These are phyloP conservation scores for Micoletzkya japonica DNA, from an alignment of 2,888 invertebrate genomes.

Conservation along the genomic window DNA sequence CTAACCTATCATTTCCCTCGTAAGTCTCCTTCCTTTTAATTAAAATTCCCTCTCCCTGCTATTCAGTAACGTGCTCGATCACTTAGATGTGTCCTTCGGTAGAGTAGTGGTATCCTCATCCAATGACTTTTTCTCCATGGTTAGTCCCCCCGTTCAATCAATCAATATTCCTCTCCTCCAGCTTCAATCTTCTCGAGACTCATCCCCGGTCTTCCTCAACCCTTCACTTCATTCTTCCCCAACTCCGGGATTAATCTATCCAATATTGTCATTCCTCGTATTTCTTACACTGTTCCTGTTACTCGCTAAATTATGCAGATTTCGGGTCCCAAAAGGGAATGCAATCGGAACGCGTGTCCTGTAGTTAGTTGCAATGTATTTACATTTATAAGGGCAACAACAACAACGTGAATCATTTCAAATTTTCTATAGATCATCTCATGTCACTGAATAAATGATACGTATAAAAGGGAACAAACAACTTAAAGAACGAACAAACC, in stretches of 20 bases:
- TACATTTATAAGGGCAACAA: not conserved
- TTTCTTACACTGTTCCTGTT: conserved; percentile 17
- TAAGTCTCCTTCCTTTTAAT: not conserved
- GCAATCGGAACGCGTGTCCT: conserved; percentile 18
- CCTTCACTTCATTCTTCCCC: conserved; percentile 10
- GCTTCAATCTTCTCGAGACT: not conserved
- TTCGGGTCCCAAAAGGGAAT: not conserved
- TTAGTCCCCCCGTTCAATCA: no score
- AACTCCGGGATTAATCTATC: conserved; percentile 25
- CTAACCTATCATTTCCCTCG: conserved; percentile 19
- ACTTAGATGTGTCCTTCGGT: conserved; percentile 18
- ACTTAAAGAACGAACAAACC: no score
- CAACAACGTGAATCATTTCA: no score
- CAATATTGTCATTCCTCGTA: conserved; percentile 1
- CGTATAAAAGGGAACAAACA: no score
- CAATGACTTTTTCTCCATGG: no score
- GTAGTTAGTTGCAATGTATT: conserved; percentile 5
- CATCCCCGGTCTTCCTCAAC: conserved; percentile 3
- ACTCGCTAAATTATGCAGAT: conserved; percentile 26
- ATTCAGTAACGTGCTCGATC: conserved; percentile 23
- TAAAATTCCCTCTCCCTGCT: not conserved
- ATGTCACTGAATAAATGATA: no score
- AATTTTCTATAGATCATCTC: no score
- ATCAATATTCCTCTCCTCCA: conserved; percentile 1
- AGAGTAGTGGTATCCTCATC: conserved; percentile 23